Conservation (phyloP, 2,113 vertebrate genomes). For the Dromaius novaehollandiae region DNA sequence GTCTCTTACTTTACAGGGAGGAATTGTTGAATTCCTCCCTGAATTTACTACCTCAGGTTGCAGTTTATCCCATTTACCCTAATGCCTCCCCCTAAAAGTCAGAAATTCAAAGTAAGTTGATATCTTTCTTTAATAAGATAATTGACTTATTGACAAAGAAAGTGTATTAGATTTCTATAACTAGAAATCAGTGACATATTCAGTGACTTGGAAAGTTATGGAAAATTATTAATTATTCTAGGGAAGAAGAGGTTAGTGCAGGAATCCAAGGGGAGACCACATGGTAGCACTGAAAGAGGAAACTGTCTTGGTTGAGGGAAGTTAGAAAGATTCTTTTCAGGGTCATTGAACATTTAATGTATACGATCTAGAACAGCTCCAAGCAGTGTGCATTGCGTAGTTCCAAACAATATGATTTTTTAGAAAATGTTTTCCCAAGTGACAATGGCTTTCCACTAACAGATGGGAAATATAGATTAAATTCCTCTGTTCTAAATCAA, state of each 20-base stretch:
- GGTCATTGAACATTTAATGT: not conserved
- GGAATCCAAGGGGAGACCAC: not conserved
- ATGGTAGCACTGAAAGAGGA: not conserved
- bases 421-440: not conserved
- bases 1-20: not conserved
- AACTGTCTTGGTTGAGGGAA: not conserved
- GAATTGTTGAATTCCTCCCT: not conserved
- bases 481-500: not conserved
- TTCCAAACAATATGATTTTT: not conserved
- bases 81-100: not conserved
- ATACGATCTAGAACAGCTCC: not conserved
- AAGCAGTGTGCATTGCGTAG: not conserved
- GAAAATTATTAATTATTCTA: not conserved
- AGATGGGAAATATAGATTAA: not conserved
- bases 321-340: not conserved
- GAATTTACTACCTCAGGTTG: not conserved
- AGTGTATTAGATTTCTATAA: not conserved
- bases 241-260: not conserved
- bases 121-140: not conserved
- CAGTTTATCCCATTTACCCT: not conserved
- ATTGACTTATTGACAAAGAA: not conserved
- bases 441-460: not conserved
- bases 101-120: not conserved
- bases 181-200: not conserved
- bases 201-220: not conserved